Conservation (phyloP, 2,888 invertebrate species). For the Archaeoteleia sp. region DNA sequence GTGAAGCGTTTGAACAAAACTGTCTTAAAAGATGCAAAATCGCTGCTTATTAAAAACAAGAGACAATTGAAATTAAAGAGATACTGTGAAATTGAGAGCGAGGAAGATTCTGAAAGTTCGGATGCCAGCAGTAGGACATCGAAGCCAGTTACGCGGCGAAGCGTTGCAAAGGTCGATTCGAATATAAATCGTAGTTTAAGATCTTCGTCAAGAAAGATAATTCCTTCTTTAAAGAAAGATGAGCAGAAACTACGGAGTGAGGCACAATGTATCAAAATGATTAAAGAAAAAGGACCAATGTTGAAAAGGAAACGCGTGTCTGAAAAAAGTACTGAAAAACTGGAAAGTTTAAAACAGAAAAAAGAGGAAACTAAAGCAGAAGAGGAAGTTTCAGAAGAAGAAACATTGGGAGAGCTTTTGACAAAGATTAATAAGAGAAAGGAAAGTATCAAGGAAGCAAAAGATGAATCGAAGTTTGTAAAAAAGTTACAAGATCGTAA, state of each 20-base stretch:
- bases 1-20: slow-evolving; percentile 52
- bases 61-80: slow-evolving; percentile 63
- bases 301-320: slow-evolving; percentile 19
- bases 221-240: slow-evolving; percentile 38
- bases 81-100: slow-evolving; percentile 68
- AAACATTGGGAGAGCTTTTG: slow-evolving; percentile 39
- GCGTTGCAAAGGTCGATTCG: slow-evolving; percentile 56
- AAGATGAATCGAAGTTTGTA: slow-evolving; percentile 2
- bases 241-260: slow-evolving; percentile 25
- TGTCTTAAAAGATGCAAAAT: slow-evolving; percentile 46
- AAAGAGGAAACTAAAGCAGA: slow-evolving; percentile 33
- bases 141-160: slow-evolving; percentile 63
- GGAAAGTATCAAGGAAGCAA: slow-evolving; percentile 4
- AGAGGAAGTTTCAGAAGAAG: slow-evolving; percentile 35
- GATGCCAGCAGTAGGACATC: slow-evolving; percentile 62
- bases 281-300: slow-evolving; percentile 36
- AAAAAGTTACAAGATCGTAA: not conserved
- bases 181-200: slow-evolving; percentile 61
- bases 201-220: slow-evolving; percentile 62
- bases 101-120: slow-evolving; percentile 65
- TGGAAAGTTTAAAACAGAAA: slow-evolving; percentile 7
- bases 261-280: not conserved
- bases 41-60: slow-evolving; percentile 56
- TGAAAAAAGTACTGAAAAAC: not conserved
- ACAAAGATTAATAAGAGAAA: slow-evolving; percentile 41